Percentiles rank a stretch among this genome's conserved stretches.
phyloP scores from a whole-genome alignment of 2,888 invertebrate species.

The Tachina fera region DNA sequence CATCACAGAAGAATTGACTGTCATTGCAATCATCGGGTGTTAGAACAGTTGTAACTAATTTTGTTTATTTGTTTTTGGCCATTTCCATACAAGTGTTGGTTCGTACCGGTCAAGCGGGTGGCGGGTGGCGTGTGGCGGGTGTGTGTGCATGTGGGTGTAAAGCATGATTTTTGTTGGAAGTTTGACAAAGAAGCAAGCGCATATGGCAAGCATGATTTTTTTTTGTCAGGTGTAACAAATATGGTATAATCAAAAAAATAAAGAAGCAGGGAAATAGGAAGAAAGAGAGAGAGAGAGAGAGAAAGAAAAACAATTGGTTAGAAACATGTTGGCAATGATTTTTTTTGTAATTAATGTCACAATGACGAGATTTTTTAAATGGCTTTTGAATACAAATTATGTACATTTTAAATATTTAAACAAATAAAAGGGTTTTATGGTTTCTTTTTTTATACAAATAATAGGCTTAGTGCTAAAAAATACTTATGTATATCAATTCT shows the following conservation, averaged over 20 bases:
- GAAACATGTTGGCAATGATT: constrained; percentile 49
- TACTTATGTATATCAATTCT: constrained; percentile 16
- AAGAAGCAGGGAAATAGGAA: constrained; percentile 59
- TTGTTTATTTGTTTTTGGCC: constrained; percentile 13
- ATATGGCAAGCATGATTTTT: constrained; percentile 54
- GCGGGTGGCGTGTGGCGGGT: constrained; percentile 8
- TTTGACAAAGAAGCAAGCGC: constrained; percentile 55
- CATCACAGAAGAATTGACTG: constrained; percentile 85
- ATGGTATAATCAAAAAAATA: constrained; percentile 32
- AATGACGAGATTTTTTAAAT: constrained; percentile 1
- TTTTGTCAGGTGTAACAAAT: constrained; percentile 52
- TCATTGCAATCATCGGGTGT: constrained; percentile 79
- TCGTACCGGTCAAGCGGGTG: constrained; percentile 29
- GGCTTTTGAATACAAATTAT: constrained; percentile 22
- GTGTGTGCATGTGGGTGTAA: constrained; percentile 42
- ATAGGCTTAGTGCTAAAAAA: constrained; percentile 26
- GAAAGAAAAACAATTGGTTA: constrained; percentile 50
- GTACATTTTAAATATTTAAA: constrained; percentile 20
- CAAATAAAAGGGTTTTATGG: constrained; percentile 45
- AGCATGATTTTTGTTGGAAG: constrained; percentile 36
- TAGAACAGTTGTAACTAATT: constrained; percentile 75
- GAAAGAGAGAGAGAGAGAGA: constrained; percentile 70
- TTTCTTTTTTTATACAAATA: constrained; percentile 24
- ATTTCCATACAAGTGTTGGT: constrained; percentile 3
- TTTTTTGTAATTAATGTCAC: background rate